These are phyloP conservation scores for Microtus ochrogaster DNA, from an alignment of 2,113 vertebrate species.

Conservation along the genomic window DNA sequence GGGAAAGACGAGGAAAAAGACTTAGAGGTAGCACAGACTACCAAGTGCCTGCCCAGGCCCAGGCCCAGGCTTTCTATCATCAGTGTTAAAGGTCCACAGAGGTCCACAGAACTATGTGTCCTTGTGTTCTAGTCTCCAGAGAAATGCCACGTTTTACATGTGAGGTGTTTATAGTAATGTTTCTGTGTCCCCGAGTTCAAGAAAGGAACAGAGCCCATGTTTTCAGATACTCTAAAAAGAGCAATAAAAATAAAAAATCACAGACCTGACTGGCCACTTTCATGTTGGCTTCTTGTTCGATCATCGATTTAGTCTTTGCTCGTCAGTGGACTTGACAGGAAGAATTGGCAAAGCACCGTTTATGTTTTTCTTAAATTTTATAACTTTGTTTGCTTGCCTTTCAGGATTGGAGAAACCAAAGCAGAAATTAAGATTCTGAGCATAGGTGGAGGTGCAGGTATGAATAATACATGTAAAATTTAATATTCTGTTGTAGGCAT, in stretches of 20 bases:
- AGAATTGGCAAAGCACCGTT: constrained; percentile 16
- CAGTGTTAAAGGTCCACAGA: not conserved
- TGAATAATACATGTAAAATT: constrained; percentile 52
- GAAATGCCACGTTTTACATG: not conserved
- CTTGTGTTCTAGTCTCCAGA: constrained; percentile 14
- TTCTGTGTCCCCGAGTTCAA: constrained; percentile 39
- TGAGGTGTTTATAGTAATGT: not conserved
- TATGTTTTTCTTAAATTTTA: constrained; percentile 62
- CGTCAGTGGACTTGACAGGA: constrained; percentile 40
- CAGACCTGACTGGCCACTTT: not conserved
- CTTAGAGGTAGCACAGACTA: not conserved
- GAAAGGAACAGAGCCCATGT: not conserved
- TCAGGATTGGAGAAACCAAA: constrained; percentile 88
- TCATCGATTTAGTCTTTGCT: not conserved
- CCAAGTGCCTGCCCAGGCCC: not conserved
- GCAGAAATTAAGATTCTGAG: constrained; percentile 91
- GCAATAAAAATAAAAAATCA: not conserved
- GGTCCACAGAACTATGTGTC: not conserved
- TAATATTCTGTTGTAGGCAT: not conserved
- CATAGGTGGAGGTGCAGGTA: constrained; percentile 92
- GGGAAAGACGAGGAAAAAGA: not conserved
- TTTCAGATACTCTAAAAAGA: constrained; percentile 2
- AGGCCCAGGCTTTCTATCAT: not conserved
- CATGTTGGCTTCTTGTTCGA: not conserved
- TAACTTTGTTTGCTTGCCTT: constrained; percentile 65